Evolutionary conservation across 2,888 invertebrate species (phyloP), one percentile per base, ranked within the genome.

Genomic region (Odiellus spinosus): DNA sequence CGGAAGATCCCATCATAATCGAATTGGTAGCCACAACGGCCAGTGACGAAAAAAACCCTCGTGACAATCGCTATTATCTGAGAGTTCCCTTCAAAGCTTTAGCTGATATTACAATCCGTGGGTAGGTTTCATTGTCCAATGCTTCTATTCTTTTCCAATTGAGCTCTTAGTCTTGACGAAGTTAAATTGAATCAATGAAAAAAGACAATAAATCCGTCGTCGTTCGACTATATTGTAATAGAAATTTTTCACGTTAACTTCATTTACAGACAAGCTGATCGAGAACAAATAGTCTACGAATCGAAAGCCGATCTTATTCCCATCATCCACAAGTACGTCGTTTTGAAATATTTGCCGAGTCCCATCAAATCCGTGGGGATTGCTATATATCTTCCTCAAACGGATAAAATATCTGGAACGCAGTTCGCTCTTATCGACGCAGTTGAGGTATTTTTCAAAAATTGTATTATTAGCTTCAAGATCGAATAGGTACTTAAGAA

Each of bases 311-410:
- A 26, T 26, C 8, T 26, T 6, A 8, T 26, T 8, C 26, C 26
- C 4, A 26, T 26, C 4, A 26, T 26, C 26, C 26, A 26, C 8
- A 26, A 26, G 8, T 26, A 26, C 26, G 26, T 26, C 26, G 26
- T 26, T 20, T 14, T 41, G 18, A 41, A 41, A 20, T 41, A 18
- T 11, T 41, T 41, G 21, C 41, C 41, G 20, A 41, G 41, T 20
- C 18, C 41, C 10, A 20, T 41, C 10, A 41, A 41, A 14, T 41
- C 41, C 3, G 41, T 21, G 12, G 18, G 14, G 5, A 21, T 41
- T n/a, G 12, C 18, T 4, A 12, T 41, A 11, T 41, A 19, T 20
- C 18, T 41, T 14, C 41, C 41, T n/a, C 18, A 18, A 20, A 20
- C 41, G 26, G 26, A 26, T 26, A 26, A 26, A 36, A 14, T 36